Evolutionary conservation across 2,113 vertebrate species (phyloP).

Genomic region (Connochaetes taurinus): DNA sequence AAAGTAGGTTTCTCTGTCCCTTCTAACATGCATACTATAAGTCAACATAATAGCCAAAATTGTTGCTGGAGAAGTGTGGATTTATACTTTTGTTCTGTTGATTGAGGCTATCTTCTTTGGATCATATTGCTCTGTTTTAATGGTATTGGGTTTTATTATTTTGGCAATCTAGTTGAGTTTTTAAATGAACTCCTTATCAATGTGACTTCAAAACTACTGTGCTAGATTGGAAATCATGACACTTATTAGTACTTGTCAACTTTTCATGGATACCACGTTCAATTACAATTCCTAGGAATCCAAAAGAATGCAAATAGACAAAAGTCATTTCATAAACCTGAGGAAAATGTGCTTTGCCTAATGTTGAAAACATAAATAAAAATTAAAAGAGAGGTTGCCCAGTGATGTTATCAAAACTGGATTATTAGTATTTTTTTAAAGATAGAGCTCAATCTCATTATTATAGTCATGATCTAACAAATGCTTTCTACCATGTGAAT

Average conservation of each 20-base stretch:
- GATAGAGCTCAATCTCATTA: background rate
- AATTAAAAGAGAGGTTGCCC: background rate
- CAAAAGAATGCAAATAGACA: background rate
- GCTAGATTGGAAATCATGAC: slow-evolving; percentile 52
- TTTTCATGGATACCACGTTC: background rate
- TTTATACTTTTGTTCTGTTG: background rate
- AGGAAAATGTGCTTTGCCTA: slow-evolving; percentile 47
- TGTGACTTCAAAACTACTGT: slow-evolving; percentile 52
- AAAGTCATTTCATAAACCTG: background rate
- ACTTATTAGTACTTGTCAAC: slow-evolving; percentile 48
- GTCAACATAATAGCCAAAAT: background rate
- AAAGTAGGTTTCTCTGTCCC: slow-evolving; percentile 25
- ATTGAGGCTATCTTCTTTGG: background rate
- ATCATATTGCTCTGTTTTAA: slow-evolving; percentile 20
- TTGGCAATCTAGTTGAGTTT: slow-evolving; percentile 57
- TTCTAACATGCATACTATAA: slow-evolving; percentile 18
- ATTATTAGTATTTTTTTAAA: background rate
- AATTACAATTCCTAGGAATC: slow-evolving; percentile 39
- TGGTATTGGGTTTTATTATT: slow-evolving; percentile 66
- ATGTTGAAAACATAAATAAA: slow-evolving; percentile 39
- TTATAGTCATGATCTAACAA: background rate
- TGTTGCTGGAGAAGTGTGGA: background rate
- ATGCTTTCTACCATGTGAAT: background rate
- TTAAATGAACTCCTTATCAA: slow-evolving; percentile 63
- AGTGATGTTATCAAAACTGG: background rate